phyloP scores from a whole-genome alignment of 1,140 invertebrate genomes.

The Zaprionus inermis region DNA sequence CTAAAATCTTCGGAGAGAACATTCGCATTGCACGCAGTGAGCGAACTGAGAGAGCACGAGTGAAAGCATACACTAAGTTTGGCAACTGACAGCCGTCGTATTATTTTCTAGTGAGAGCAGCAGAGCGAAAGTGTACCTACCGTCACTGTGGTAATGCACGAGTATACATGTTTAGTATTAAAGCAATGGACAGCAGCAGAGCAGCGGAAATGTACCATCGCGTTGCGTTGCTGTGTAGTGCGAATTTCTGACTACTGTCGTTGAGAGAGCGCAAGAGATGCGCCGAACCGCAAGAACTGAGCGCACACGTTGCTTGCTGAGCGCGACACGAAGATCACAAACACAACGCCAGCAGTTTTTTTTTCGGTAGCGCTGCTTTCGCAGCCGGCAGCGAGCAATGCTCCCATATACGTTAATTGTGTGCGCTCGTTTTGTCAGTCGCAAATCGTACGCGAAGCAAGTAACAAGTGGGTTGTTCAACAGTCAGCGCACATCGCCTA shows the following conservation, averaged over 20 bases:
- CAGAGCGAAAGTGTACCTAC: too few species aligned
- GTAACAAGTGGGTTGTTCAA: slow-evolving; percentile 31
- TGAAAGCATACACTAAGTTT: too few species aligned
- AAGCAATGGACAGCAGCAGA: too few species aligned
- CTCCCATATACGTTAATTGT: not conserved
- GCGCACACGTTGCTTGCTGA: too few species aligned
- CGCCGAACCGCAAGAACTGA: too few species aligned
- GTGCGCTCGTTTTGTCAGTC: slow-evolving; percentile 49
- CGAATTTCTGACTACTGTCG: not conserved
- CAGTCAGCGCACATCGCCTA: not conserved
- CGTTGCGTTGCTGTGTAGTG: not conserved
- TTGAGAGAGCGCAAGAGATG: not conserved
- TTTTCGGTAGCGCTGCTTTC: slow-evolving; percentile 10
- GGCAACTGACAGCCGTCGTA: too few species aligned
- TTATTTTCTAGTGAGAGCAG: too few species aligned
- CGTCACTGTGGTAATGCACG: too few species aligned
- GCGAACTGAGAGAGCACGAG: not conserved
- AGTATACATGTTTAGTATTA: too few species aligned
- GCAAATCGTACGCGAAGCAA: slow-evolving; percentile 49
- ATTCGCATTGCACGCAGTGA: not conserved
- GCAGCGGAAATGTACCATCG: not conserved
- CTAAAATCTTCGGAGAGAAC: slow-evolving; percentile 9
- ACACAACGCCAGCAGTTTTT: not conserved
- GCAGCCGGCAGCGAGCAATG: not conserved
- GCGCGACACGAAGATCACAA: not conserved